Evolutionary conservation across 2,797 vertebrate genomes (phyloP).

Genomic region (Cyclura pinguis): DNA sequence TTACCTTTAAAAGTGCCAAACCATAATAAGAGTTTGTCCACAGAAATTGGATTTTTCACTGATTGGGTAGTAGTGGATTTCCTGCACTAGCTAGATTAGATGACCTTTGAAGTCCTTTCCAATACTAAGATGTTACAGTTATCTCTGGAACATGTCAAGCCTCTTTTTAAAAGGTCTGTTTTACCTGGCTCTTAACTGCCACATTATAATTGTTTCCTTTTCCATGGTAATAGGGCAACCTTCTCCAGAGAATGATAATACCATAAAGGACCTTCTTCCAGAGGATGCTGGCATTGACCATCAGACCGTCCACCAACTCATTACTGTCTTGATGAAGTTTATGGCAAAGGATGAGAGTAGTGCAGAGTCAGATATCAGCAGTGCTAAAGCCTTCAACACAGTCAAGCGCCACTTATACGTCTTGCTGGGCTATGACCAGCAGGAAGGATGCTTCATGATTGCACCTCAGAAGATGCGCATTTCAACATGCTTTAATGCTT

Average conservation of each 20-base stretch:
- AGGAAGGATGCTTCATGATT: constrained; percentile 99
- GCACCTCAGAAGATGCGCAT: constrained; percentile 98
- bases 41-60: too few species aligned
- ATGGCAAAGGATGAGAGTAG: constrained; percentile 99
- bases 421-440: constrained; percentile 95
- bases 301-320: constrained; percentile 98
- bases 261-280: constrained; percentile 94
- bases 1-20: too few species aligned
- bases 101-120: not conserved
- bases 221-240: constrained; percentile 82
- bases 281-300: constrained; percentile 97
- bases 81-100: not conserved
- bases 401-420: constrained; percentile 97
- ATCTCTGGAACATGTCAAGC: not conserved
- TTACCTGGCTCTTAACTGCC: not conserved
- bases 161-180: not conserved
- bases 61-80: too few species aligned
- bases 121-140: not conserved
- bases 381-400: constrained; percentile 97
- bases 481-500: constrained; percentile 97
- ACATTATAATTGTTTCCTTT: constrained; percentile 1
- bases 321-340: constrained; percentile 99
- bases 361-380: constrained; percentile 94
- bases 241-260: constrained; percentile 90
- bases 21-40: too few species aligned